phyloP scores from a whole-genome alignment of 1,140 invertebrate genomes.

The Lasioglossum albipes region DNA sequence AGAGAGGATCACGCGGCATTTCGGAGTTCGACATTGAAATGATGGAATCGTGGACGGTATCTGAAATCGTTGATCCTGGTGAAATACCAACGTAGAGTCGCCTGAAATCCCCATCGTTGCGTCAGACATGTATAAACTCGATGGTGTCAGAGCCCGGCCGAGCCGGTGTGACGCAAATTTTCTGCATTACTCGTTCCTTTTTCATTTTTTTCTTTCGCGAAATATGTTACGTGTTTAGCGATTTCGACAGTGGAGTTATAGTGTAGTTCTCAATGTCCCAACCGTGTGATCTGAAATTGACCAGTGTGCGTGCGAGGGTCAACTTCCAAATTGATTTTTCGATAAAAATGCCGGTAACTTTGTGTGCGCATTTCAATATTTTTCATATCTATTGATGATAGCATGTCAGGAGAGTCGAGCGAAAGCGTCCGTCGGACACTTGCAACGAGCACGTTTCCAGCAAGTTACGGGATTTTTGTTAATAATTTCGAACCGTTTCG shows the following conservation, averaged over 20 bases:
- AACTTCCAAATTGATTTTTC: too few relatives aligned
- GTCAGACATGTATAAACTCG: not conserved
- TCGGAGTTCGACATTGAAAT: not conserved
- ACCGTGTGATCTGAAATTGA: not conserved
- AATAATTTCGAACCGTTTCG: not conserved
- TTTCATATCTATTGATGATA: not conserved
- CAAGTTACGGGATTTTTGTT: not conserved
- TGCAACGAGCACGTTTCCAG: too few relatives aligned
- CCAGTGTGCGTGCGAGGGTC: too few relatives aligned
- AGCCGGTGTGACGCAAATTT: not conserved
- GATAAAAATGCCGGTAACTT: not conserved
- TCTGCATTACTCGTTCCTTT: not conserved
- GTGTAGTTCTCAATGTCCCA: not conserved
- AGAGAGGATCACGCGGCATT: not conserved
- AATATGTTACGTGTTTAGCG: too few relatives aligned
- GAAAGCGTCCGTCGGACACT: slow-evolving; percentile 25
- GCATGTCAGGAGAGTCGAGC: too few relatives aligned
- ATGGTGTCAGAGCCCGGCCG: slow-evolving; percentile 6
- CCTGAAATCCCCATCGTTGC: not conserved
- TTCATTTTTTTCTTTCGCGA: too few relatives aligned
- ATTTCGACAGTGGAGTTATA: not conserved
- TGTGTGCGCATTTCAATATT: not conserved
- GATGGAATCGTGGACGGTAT: not conserved
- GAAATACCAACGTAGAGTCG: slow-evolving; percentile 13
- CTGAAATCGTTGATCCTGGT: not conserved